phyloP scores from a whole-genome alignment of 2,113 vertebrate genomes.

The Polypterus bichir region DNA sequence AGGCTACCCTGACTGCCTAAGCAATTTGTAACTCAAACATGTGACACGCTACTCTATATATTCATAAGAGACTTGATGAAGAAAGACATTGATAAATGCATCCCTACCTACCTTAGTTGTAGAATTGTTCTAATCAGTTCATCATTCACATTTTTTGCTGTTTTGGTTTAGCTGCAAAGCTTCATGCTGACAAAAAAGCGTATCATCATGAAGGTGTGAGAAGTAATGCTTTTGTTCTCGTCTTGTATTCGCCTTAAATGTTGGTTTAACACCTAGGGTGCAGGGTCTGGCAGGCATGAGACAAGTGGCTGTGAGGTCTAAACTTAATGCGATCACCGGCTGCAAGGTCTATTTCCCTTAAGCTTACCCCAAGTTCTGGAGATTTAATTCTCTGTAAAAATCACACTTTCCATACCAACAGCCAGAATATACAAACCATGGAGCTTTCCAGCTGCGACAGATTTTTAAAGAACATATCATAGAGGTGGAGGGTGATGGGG shows the following conservation, averaged over 20 bases:
- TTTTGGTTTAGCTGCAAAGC: no score
- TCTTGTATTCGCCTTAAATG: background rate
- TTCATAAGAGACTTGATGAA: no score
- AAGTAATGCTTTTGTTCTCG: background rate
- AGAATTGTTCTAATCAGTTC: no score
- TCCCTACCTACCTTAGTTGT: no score
- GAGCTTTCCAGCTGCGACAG: slow-evolving; percentile 34
- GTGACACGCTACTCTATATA: no score
- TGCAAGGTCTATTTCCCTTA: slow-evolving; percentile 36
- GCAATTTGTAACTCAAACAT: no score
- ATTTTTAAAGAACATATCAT: background rate
- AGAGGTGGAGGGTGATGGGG: background rate
- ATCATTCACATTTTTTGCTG: no score
- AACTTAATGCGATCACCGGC: slow-evolving; percentile 56
- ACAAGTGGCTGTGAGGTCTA: slow-evolving; percentile 37
- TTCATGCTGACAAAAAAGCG: no score
- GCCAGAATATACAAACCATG: slow-evolving; percentile 48
- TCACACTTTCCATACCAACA: slow-evolving; percentile 51
- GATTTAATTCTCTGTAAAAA: slow-evolving; percentile 44
- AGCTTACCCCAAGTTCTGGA: slow-evolving; percentile 25
- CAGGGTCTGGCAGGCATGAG: slow-evolving; percentile 28
- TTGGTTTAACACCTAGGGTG: slow-evolving; percentile 2
- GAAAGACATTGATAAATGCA: no score
- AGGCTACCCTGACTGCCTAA: no score
- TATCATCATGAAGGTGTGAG: background rate